These are phyloP conservation scores for Lagopus leucura DNA, from an alignment of 2,113 vertebrate genomes.

Conservation along the genomic window DNA sequence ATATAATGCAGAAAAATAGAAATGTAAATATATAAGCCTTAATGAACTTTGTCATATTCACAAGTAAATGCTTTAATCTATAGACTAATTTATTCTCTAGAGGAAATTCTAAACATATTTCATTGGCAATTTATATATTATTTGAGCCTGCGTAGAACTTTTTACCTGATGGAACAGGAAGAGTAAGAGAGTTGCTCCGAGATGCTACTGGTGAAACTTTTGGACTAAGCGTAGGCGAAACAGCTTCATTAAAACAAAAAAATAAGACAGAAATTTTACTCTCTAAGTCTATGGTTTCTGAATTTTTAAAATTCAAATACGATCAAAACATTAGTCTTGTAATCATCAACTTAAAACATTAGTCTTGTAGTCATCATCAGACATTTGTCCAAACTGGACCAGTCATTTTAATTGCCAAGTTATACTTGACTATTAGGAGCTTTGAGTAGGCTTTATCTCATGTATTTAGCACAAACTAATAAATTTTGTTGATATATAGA, in stretches of 20 bases:
- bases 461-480: neutral
- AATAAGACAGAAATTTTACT: neutral
- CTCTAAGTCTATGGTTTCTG: neutral
- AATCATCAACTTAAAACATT: neutral
- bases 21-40: neutral
- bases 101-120: neutral
- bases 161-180: slow-evolving; percentile 79
- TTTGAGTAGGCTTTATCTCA: neutral
- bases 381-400: neutral
- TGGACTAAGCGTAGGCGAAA: slow-evolving; percentile 82
- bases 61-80: neutral
- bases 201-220: slow-evolving; percentile 81
- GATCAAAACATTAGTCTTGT: neutral
- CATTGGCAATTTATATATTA: neutral
- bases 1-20: neutral
- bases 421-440: neutral
- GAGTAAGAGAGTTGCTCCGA: slow-evolving; percentile 80
- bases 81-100: neutral
- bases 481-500: neutral
- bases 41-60: neutral
- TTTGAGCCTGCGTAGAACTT: neutral
- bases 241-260: slow-evolving; percentile 68
- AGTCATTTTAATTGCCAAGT: neutral
- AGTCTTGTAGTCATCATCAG: neutral
- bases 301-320: neutral